Base-by-base conservation (phyloP, 1,140 invertebrate genomes). In the Cotesia vestalis region DNA sequence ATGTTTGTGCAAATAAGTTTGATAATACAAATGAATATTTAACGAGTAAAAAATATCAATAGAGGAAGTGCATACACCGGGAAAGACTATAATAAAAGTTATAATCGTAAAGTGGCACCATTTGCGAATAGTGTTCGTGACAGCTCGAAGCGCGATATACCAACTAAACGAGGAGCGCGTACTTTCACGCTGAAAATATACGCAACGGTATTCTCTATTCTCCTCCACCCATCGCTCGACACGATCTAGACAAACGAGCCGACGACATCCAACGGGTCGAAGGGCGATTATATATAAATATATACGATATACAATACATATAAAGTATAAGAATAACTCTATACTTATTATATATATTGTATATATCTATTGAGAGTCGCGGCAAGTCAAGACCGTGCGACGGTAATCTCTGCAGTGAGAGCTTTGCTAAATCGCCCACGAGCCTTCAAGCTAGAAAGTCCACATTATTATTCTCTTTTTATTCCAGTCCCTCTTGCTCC, bases 161-260 rank as follows among this genome's bases (percentile, higher is more conserved):
- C 40, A 46, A 46, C 40, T 46, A 46, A 46, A 46, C 40, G 40
- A 46, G 38, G 27, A 62, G n/a, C 38, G 62, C 63, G 62, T 53
- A 71, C 70, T 71, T 71, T 71, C 70, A 71, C 70, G 53, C 70
- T 71, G 62, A 27, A 57, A 63, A 69, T 69, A 68, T 59, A 66
- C 61, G 61, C 69, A 71, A 71, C 69, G 61, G 61, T 53, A 71
- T 64, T 35, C 53, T 64, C 53, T 14, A 38, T 62, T 64, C 62
- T 63, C 62, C 61, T 59, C 70, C 70, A 71, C 70, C 70, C 70
- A 71, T 62, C 20, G 62, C n/a, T 60, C 57, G 40, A 57, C 46
- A 53, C 63, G n/a, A 66, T 57, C 70, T 64, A 38, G 53, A 64
- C 52, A 36, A 71, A 53, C 27, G 27, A 66, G 35, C 46, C 63